Conservation (phyloP, 2,797 vertebrate genomes). For the Eurystomus glaucurus region DNA sequence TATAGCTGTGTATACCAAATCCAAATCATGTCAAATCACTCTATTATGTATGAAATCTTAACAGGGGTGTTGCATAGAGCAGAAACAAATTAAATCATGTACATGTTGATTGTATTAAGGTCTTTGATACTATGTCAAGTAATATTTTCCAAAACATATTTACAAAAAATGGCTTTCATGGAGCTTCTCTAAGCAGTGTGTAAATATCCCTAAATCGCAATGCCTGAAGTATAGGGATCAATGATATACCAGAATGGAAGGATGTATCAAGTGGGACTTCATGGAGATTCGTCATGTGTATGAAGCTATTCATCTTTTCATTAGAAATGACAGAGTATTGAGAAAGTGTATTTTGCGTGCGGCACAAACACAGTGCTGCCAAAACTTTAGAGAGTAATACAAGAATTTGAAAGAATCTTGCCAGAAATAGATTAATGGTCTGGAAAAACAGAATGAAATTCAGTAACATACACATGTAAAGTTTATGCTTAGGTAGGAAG, state of each 20-base stretch:
- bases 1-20: background rate
- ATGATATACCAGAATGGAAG: background rate
- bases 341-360: background rate
- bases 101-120: background rate
- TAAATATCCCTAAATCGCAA: background rate
- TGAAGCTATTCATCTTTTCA: background rate
- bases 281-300: background rate
- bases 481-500: background rate
- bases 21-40: background rate
- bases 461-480: background rate
- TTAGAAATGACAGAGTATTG: background rate
- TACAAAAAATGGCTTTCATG: background rate
- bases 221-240: background rate
- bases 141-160: background rate
- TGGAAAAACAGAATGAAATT: background rate
- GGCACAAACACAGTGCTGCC: background rate
- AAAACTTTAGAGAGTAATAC: background rate
- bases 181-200: background rate
- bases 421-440: background rate
- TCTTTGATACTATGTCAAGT: background rate
- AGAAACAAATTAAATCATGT: background rate
- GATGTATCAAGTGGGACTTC: background rate
- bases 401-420: background rate
- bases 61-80: accelerated
- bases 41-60: background rate